A percentile compares a stretch with the other conserved stretches of the same genome.
These are phyloP conservation scores for Parapristionchus giblindavisi DNA, from an alignment of 2,888 invertebrate species.

Conservation along the genomic window DNA sequence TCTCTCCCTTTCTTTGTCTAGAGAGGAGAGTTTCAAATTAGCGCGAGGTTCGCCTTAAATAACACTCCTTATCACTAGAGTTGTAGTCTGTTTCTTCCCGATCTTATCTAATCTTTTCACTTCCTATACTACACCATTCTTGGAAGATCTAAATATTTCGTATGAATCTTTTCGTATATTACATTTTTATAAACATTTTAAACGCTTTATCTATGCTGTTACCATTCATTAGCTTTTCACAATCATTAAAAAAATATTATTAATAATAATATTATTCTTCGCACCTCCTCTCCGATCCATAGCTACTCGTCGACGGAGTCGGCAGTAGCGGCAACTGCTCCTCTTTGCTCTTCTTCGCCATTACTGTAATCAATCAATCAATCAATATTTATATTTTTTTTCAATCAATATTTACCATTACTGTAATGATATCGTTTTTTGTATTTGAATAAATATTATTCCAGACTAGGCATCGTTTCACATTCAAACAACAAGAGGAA, in stretches of 20 bases:
- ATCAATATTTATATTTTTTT: neutral
- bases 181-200: neutral
- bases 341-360: conserved; percentile 26
- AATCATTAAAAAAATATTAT: neutral
- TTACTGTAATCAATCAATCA: neutral
- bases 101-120: no score
- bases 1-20: neutral
- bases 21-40: no score
- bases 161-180: neutral
- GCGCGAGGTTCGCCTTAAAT: no score
- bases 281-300: conserved; percentile 30
- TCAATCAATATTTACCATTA: no score
- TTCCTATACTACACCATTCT: no score
- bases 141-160: no score
- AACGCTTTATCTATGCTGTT: neutral
- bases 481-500: no score
- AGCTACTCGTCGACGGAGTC: conserved; percentile 37
- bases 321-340: conserved; percentile 35
- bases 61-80: no score
- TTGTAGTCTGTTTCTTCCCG: no score
- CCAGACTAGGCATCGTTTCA: neutral
- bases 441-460: neutral
- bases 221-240: neutral
- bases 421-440: neutral
- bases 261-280: neutral